Evolutionary conservation across 2,888 invertebrate species (phyloP).

Genomic region (Cepaea hortensis): DNA sequence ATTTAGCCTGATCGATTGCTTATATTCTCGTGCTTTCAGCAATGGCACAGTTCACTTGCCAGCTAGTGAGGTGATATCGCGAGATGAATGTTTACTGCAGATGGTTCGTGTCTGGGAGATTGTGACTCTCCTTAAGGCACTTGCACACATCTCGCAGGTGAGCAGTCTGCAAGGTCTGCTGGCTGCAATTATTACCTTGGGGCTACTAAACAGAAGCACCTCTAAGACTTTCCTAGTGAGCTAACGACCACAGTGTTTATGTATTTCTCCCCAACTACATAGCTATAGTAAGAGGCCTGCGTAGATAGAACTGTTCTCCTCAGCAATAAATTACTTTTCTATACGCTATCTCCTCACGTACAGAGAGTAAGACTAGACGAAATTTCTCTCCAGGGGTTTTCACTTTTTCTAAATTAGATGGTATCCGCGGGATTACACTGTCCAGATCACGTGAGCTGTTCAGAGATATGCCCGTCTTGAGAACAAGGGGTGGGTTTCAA

Average conservation of each 20-base stretch:
- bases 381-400: neutral
- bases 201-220: conserved; percentile 21
- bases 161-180: conserved; percentile 30
- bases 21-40: neutral
- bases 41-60: neutral
- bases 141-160: conserved; percentile 42
- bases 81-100: conserved; percentile 33
- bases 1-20: neutral
- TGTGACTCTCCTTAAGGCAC: conserved; percentile 18
- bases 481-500: neutral
- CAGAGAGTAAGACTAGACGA: neutral
- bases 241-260: conserved; percentile 35
- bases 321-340: conserved; percentile 23
- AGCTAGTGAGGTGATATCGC: neutral
- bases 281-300: conserved; percentile 29
- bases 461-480: neutral
- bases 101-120: conserved; percentile 35
- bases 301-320: conserved; percentile 5
- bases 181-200: conserved; percentile 24
- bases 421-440: neutral
- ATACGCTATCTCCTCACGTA: neutral
- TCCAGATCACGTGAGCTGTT: neutral
- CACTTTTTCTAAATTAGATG: neutral
- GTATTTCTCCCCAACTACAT: neutral
- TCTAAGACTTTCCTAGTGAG: neutral